These are phyloP conservation scores for Stictonetta naevosa DNA, from an alignment of 2,113 vertebrate species.

Conservation along the genomic window DNA sequence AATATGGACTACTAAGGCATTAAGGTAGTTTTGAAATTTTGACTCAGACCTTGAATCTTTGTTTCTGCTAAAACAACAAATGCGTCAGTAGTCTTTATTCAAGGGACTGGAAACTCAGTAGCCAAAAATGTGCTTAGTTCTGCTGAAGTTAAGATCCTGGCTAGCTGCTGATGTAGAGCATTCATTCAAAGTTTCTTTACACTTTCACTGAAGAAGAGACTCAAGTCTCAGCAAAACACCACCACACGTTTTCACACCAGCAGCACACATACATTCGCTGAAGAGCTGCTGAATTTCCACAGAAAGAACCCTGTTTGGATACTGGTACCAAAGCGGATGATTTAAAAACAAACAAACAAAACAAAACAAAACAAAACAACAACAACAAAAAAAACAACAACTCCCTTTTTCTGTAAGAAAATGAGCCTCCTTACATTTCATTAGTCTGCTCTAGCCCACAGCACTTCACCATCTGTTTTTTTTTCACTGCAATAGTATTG, in stretches of 20 bases:
- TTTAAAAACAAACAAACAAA: neutral
- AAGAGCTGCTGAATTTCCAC: neutral
- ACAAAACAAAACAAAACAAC: no score
- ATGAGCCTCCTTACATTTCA: neutral
- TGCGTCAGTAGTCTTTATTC: neutral
- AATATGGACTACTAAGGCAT: neutral
- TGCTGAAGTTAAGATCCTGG: neutral
- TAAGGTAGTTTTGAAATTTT: neutral
- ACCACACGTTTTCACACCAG: neutral
- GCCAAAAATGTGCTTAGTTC: neutral
- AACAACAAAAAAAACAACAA: fast-evolving
- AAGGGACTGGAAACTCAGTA: neutral
- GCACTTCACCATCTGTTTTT: neutral
- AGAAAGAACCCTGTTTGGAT: neutral
- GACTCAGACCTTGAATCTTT: neutral
- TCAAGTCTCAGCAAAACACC: neutral
- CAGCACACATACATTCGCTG: neutral
- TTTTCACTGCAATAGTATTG: fast-evolving
- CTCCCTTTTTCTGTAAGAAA: neutral
- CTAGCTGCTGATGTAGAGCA: neutral
- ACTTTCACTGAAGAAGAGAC: neutral
- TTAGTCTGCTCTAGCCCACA: neutral
- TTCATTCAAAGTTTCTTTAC: neutral
- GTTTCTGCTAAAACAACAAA: neutral
- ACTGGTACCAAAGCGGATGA: neutral